A percentile compares a stretch with the other conserved stretches of the same genome.
These are phyloP conservation scores for Furnarius figulus DNA, from an alignment of 2,113 vertebrate genomes.

Conservation along the genomic window DNA sequence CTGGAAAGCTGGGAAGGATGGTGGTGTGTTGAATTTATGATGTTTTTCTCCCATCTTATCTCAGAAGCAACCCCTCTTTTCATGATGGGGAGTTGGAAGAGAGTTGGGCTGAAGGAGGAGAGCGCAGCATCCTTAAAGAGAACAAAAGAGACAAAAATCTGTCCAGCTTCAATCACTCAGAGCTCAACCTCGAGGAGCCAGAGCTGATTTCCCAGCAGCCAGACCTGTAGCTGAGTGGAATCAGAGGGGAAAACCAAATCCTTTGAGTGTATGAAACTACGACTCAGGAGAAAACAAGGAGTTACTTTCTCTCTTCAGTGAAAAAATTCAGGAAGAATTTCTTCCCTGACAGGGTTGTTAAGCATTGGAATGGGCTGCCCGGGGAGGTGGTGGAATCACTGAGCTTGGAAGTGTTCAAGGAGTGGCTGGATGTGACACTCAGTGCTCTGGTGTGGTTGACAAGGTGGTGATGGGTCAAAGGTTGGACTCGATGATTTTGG, in stretches of 20 bases:
- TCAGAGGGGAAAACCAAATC: not conserved
- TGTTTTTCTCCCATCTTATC: not conserved
- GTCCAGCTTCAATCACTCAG: not conserved
- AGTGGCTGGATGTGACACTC: not conserved
- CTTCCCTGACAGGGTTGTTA: not conserved
- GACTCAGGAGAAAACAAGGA: not conserved
- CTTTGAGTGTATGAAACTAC: not conserved
- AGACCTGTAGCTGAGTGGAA: not conserved
- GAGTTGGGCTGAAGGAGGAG: not conserved
- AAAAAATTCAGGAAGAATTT: not conserved
- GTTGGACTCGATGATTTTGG: not conserved
- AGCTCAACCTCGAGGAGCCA: not conserved
- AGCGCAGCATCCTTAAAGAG: fast-evolving
- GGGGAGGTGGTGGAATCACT: not conserved
- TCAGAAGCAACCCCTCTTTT: not conserved
- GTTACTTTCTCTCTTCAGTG: not conserved
- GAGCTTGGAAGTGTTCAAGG: not conserved
- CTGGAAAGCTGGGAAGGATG: not conserved
- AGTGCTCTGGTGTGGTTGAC: not conserved
- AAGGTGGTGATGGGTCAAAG: not conserved
- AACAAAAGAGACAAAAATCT: not conserved
- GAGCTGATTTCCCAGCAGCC: not conserved
- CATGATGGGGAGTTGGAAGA: not conserved
- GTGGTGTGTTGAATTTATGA: not conserved
- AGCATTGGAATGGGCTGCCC: not conserved